Base-by-base conservation (phyloP, 92 coral and sea anemone species). In the Heliopora coerulea region DNA sequence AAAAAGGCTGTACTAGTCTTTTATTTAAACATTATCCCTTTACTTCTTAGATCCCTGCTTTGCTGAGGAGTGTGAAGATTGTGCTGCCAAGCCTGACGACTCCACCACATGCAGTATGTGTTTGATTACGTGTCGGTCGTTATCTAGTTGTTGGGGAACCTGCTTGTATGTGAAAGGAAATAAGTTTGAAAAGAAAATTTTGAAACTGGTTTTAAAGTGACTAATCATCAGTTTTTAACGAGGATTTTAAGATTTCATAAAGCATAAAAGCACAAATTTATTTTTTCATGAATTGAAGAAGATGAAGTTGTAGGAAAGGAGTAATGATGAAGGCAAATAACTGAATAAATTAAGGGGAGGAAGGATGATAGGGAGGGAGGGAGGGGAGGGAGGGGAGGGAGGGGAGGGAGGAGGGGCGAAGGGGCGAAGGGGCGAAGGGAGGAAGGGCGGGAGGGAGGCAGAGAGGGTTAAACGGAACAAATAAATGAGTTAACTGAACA, bases 401-500 rank as follows among this genome's bases (percentile, higher is more conserved):
- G n/a, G 59, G 66, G 13, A 67, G 46, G 28, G 57, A 74, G 29
- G 78, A 56, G 46, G 69, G 68, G 26, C 64, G 73, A 8, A 67
- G 37, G 17, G 83, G 54, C 3, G 78, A 54, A n/a, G 21, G 67
- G 35, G 39, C n/a, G 44, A 21, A 54, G 39, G 83, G 75, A 20
- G 54, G 35, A 75, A 76, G 59, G 59, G 17, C 0, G 65, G 69
- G 15, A 76, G 59, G 9, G 78, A 37, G 12, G 42, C 6, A 37
- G 12, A 12, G 42, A 37, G 12, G 42, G 42, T 4, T 4, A 12
- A 12, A 79, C 35, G 32, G 57, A 3, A 25, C 23, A 39, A 76
- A 79, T 29, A 67, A 65, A 15, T 42, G 75, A 54, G 65, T 57
- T 28, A 78, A 6, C 69, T 84, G 20, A 87, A 88, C 31, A 64